Base-by-base conservation (phyloP, 1,140 invertebrate genomes). In the Tribolium castaneum region DNA sequence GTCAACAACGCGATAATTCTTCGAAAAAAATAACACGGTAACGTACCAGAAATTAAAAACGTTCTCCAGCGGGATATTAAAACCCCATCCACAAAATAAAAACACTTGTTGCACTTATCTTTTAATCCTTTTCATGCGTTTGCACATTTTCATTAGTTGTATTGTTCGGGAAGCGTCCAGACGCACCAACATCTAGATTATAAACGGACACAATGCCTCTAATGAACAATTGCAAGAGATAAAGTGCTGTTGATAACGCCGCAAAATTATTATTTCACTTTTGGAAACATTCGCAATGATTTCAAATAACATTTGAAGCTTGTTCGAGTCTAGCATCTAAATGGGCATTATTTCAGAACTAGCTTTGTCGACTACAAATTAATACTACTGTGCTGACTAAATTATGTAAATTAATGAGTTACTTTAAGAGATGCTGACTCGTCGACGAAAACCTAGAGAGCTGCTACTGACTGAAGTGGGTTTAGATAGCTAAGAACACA, bases 361-460 rank as follows among this genome's bases (percentile, higher is more conserved):
- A 62, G 56, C 56, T 62, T 62, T 30, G 22, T 59, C 59, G 59
- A 66, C 56, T 62, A 62, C 59, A 66, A 73, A 73, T 56, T 73
- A 73, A 73, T 73, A 35, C 70, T 52, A 39, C 70, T 56, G 71
- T 39, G 19, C 7, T 56, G 71, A 49, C 71, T 73, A 73, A 73
- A 73, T 73, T 73, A 73, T 73, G 71, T 22, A 54, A 73, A 73
- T 73, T 73, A 73, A 73, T 73, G 71, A 73, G 49, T 7, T 56
- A 51, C 34, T 73, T 73, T 52, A 54, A 73, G 45, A 73, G 71
- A 73, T 73, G 71, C 52, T 66, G 25, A 66, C 1, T 2, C 25
- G 25, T 30, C 25, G 6, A 30, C 25, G 25, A 30, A 30, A 30
- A 30, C 6, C 25, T 30, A 30, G 25, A 30, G 6, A 66, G 59